phyloP scores from a whole-genome alignment of 2,113 vertebrate genomes.

The Dasyprocta punctata region DNA sequence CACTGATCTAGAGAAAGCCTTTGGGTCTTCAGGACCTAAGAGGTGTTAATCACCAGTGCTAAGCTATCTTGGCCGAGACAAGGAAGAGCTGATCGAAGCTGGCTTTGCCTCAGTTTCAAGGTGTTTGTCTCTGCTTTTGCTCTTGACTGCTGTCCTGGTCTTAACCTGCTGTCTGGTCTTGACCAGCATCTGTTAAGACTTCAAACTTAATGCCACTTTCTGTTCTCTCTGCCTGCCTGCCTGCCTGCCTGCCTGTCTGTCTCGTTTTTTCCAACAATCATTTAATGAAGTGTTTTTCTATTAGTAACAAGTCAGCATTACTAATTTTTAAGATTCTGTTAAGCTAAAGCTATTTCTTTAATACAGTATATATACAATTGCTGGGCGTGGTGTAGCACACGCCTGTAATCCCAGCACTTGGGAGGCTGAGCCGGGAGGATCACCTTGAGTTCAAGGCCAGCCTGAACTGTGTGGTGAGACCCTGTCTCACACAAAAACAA shows the following conservation, averaged over 20 bases:
- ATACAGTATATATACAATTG: not conserved
- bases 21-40: not conserved
- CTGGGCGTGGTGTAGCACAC: not conserved
- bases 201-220: conserved; percentile 9
- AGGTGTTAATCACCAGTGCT: not conserved
- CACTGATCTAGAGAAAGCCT: not conserved
- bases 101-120: conserved; percentile 51
- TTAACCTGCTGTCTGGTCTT: not conserved
- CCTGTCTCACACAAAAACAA: conserved; percentile 8
- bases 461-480: not conserved
- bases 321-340: conserved; percentile 29
- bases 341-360: not conserved
- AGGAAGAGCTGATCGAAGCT: not conserved
- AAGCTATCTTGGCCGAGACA: not conserved
- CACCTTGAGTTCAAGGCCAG: not conserved
- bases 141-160: conserved; percentile 44
- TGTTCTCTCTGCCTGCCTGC: not conserved
- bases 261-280: not conserved
- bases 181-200: conserved; percentile 54
- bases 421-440: not conserved
- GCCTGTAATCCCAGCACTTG: not conserved
- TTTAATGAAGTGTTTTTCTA: conserved; percentile 40
- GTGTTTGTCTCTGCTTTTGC: conserved; percentile 55
- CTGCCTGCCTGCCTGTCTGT: no score
- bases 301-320: conserved; percentile 1